Evolutionary conservation across 2,888 invertebrate species (phyloP).

Genomic region (Cosmorhoe ocellata): DNA sequence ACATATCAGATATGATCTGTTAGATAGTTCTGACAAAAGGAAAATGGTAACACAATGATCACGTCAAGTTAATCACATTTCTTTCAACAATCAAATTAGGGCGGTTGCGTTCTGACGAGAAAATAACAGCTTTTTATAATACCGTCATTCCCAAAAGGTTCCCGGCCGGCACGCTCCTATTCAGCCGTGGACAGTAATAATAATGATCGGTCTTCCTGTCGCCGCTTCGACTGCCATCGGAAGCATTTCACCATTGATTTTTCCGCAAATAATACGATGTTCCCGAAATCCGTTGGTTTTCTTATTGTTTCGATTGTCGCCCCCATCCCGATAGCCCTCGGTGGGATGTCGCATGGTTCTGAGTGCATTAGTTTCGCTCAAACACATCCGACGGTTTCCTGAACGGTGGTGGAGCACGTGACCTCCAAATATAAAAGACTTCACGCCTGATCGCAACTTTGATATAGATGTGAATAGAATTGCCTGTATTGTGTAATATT

Average conservation of each 20-base stretch:
- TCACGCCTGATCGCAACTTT: constrained; percentile 73
- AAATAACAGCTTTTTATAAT: constrained; percentile 74
- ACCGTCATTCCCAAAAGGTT: constrained; percentile 62
- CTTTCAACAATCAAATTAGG: constrained; percentile 48
- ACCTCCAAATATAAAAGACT: constrained; percentile 76
- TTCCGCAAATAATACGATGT: constrained; percentile 76
- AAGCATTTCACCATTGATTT: constrained; percentile 77
- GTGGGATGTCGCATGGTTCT: constrained; percentile 67
- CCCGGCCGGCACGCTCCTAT: constrained; percentile 60
- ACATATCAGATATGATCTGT: too few species aligned
- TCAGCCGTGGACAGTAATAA: constrained; percentile 68
- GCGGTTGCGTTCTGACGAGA: constrained; percentile 53
- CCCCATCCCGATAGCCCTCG: constrained; percentile 43
- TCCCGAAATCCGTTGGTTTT: constrained; percentile 50
- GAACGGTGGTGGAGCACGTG: constrained; percentile 73
- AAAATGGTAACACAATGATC: constrained; percentile 22
- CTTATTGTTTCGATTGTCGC: constrained; percentile 50
- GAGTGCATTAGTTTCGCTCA: constrained; percentile 80
- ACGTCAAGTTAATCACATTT: constrained; percentile 34
- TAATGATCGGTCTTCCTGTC: constrained; percentile 74
- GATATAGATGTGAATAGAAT: constrained; percentile 77
- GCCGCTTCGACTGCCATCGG: constrained; percentile 61
- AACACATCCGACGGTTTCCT: constrained; percentile 76
- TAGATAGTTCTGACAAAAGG: constrained; percentile 17
- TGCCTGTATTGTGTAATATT: constrained; percentile 74